Evolutionary conservation across 2,888 invertebrate genomes (phyloP).

Genomic region (Synanthedon vespiformis): DNA sequence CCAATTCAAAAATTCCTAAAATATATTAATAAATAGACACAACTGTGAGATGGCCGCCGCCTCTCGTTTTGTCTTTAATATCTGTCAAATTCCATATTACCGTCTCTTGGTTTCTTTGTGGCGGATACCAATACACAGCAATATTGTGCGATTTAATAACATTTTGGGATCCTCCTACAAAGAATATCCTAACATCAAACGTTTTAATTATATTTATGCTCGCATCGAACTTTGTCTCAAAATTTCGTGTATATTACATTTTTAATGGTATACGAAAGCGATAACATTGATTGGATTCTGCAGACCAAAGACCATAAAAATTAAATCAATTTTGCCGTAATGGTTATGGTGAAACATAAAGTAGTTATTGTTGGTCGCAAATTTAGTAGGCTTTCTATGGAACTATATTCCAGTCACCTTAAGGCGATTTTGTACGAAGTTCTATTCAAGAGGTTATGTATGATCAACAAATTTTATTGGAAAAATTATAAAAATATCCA

Average conservation of each 20-base stretch:
- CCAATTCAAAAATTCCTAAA: no score
- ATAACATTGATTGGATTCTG: conserved; percentile 69
- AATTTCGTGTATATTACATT: conserved; percentile 55
- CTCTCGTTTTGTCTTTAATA: background rate
- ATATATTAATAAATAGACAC: no score
- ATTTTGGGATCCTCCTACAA: background rate
- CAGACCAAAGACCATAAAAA: conserved; percentile 68
- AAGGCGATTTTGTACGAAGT: no score
- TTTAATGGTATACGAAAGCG: conserved; percentile 57
- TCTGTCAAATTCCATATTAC: background rate
- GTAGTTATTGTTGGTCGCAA: conserved; percentile 42
- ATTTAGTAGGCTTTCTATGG: conserved; percentile 6
- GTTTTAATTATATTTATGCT: conserved; percentile 11
- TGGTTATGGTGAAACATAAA: conserved; percentile 52
- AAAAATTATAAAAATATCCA: no score
- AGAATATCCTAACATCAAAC: background rate
- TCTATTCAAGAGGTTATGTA: no score
- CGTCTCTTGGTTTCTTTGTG: background rate
- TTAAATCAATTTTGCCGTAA: conserved; percentile 67
- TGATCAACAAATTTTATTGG: no score
- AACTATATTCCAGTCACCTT: no score
- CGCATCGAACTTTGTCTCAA: conserved; percentile 24
- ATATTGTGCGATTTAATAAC: background rate
- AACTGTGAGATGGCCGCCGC: no score
- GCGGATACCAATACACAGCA: background rate